Conservation (phyloP, 2,888 invertebrate species). For the Pyrrhosoma nymphula region DNA sequence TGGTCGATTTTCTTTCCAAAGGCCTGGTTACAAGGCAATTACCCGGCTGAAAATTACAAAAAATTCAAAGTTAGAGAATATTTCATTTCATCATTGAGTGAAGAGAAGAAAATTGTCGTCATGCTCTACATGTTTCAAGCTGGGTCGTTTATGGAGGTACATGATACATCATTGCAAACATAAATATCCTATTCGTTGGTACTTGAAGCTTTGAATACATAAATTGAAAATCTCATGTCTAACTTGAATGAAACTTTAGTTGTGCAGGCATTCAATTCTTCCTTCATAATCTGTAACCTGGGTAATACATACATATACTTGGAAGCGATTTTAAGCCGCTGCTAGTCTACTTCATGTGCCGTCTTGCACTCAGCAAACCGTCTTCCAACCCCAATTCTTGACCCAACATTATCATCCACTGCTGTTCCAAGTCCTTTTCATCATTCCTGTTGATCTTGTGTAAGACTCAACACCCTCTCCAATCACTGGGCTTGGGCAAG, state of each 20-base stretch:
- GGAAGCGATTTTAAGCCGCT: background rate
- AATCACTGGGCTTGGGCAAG: background rate
- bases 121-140: background rate
- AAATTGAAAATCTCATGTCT: no score
- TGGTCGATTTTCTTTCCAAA: slow-evolving; percentile 59
- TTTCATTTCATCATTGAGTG: background rate
- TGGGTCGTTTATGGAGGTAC: background rate
- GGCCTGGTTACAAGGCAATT: slow-evolving; percentile 61
- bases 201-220: background rate
- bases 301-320: slow-evolving; percentile 42
- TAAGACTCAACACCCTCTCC: background rate
- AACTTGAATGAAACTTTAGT: background rate
- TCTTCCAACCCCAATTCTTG: background rate
- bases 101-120: background rate
- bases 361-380: background rate
- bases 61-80: background rate
- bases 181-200: background rate
- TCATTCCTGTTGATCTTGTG: background rate
- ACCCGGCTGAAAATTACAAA: slow-evolving; percentile 20
- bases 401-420: background rate
- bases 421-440: background rate
- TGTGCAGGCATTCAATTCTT: background rate
- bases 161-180: background rate
- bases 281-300: background rate
- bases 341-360: background rate